phyloP scores from a whole-genome alignment of 2,113 vertebrate species.

The Oxyura jamaicensis region DNA sequence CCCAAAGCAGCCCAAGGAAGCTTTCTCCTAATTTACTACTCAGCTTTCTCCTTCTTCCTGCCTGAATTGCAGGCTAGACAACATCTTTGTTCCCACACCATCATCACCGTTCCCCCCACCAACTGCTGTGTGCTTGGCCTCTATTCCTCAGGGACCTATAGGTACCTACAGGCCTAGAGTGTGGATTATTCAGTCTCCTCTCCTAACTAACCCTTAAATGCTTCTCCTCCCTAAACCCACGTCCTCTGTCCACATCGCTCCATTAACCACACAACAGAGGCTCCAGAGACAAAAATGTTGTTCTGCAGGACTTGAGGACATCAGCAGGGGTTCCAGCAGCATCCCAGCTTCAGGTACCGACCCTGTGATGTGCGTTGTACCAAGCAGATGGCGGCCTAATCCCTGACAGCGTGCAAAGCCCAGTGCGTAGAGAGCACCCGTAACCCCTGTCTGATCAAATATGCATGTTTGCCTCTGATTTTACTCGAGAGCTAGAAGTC shows the following conservation, averaged over 20 bases:
- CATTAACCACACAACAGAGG: background rate
- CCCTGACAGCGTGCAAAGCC: slow-evolving; percentile 43
- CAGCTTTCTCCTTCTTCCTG: background rate
- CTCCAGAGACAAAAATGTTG: background rate
- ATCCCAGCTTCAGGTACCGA: background rate
- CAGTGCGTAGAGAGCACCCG: background rate
- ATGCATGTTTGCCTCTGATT: slow-evolving; percentile 40
- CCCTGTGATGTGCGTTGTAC: background rate
- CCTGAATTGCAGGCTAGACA: background rate
- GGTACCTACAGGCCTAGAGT: background rate
- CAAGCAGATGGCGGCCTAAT: slow-evolving; percentile 57
- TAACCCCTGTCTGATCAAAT: slow-evolving; percentile 2
- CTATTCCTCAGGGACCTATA: background rate
- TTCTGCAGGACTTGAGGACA: slow-evolving; percentile 27
- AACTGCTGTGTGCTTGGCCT: background rate
- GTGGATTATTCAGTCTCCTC: background rate
- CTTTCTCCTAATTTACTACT: background rate
- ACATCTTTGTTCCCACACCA: background rate
- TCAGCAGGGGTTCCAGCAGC: background rate
- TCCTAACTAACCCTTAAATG: background rate
- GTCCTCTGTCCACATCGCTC: background rate
- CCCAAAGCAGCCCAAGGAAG: slow-evolving; percentile 23
- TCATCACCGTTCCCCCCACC: background rate
- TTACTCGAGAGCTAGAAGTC: background rate
- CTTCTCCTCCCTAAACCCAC: background rate